Percentiles rank a stretch among this genome's conserved stretches.
phyloP scores from a whole-genome alignment of 2,888 invertebrate species.

The Thumatha senex region DNA sequence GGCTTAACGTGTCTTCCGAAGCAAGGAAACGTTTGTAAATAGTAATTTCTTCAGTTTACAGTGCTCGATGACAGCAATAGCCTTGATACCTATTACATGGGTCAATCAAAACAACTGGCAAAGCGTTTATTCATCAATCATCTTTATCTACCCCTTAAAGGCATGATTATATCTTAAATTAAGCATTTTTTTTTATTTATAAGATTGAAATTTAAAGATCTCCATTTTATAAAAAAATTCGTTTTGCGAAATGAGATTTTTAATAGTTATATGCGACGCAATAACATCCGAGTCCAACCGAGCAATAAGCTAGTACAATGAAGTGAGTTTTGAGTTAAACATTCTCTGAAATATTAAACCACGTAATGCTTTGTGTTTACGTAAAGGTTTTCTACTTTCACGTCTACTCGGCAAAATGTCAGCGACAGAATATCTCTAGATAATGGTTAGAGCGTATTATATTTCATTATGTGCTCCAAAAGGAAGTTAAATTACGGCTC shows the following conservation, averaged over 20 bases:
- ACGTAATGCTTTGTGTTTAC: slow-evolving; percentile 4
- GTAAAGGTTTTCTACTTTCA: slow-evolving; percentile 5
- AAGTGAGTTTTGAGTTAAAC: neutral
- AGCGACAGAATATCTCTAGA: slow-evolving; percentile 2
- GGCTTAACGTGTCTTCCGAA: too few species aligned
- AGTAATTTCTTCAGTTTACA: too few species aligned
- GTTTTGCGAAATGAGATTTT: neutral
- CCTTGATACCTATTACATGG: too few species aligned
- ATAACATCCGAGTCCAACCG: neutral
- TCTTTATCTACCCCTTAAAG: too few species aligned
- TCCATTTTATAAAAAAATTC: neutral
- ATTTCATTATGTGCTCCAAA: slow-evolving; percentile 1
- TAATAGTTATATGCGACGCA: neutral
- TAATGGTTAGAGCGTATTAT: neutral
- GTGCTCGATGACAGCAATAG: too few species aligned
- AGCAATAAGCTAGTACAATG: neutral
- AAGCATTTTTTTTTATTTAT: too few species aligned
- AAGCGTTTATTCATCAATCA: too few species aligned
- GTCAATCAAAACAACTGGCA: too few species aligned
- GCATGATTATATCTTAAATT: too few species aligned
- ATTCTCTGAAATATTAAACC: neutral
- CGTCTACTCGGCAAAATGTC: slow-evolving; percentile 6
- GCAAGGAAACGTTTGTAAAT: too few species aligned
- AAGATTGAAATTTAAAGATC: neutral
- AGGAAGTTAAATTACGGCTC: neutral